These are phyloP conservation scores for Eucera pruinosa DNA, from an alignment of 2,888 invertebrate genomes.

Conservation along the genomic window DNA sequence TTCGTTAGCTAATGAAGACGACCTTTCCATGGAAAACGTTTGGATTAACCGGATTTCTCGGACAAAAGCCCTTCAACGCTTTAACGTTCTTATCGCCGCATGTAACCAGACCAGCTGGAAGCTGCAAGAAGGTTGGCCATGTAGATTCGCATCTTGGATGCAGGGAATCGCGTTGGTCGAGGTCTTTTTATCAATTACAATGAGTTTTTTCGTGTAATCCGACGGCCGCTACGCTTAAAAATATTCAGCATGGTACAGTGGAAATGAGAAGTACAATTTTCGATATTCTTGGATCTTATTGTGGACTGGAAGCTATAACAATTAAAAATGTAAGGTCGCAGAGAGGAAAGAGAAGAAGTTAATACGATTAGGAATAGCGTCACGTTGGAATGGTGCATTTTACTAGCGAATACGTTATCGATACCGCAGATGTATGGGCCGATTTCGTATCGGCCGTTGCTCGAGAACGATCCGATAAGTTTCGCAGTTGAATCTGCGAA, in stretches of 20 bases:
- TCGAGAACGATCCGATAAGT: conserved; percentile 67
- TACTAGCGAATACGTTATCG: conserved; percentile 59
- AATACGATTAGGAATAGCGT: neutral
- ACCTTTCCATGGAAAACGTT: conserved; percentile 30
- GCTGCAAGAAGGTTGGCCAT: neutral
- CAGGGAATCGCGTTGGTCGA: conserved; percentile 7
- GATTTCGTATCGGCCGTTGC: conserved; percentile 61
- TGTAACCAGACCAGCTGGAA: conserved; percentile 31
- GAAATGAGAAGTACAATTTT: neutral
- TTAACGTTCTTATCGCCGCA: conserved; percentile 38
- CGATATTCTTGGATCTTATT: neutral
- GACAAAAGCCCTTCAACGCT: conserved; percentile 33
- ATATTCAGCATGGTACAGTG: neutral
- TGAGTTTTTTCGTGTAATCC: neutral
- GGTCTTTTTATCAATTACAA: conserved; percentile 30
- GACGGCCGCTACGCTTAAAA: neutral
- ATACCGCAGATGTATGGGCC: conserved; percentile 62
- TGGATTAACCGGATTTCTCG: conserved; percentile 42
- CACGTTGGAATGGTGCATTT: conserved; percentile 5
- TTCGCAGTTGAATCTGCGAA: conserved; percentile 64
- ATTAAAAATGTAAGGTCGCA: neutral
- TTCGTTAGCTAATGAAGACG: conserved; percentile 13
- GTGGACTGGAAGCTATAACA: neutral
- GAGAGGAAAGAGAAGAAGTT: conserved; percentile 1
- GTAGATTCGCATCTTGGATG: conserved; percentile 35